Conservation (phyloP, 2,797 vertebrate species). For the Diglossa cyanea region DNA sequence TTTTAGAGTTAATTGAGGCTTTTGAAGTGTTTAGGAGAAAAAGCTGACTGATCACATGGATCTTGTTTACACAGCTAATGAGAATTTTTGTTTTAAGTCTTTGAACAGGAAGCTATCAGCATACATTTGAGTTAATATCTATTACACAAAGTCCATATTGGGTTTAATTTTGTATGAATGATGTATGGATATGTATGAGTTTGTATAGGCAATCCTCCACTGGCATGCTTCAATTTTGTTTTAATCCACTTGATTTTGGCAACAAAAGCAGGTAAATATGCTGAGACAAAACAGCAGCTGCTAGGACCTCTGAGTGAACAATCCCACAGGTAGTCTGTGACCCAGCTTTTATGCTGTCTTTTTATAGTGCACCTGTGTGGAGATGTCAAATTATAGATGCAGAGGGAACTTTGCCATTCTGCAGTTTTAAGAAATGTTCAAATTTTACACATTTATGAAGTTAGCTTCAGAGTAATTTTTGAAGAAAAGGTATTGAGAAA, state of each 20-base stretch:
- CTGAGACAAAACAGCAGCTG: not conserved
- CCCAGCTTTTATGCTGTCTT: rapidly evolving
- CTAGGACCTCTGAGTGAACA: not conserved
- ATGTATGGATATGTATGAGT: not conserved
- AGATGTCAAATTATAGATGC: not conserved
- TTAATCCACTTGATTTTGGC: not conserved
- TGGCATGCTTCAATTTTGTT: not conserved
- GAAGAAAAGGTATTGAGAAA: not conserved
- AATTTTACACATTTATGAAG: not conserved
- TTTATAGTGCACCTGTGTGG: not conserved
- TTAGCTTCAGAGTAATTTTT: not conserved
- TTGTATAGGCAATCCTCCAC: not conserved
- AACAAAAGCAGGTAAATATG: not conserved
- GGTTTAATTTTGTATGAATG: not conserved
- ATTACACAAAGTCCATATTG: not conserved
- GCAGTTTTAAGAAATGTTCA: not conserved
- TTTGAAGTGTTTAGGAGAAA: not conserved
- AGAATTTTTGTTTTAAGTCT: not conserved
- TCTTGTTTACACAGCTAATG: not conserved
- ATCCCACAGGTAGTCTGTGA: not conserved
- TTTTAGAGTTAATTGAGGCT: not conserved
- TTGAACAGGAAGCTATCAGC: not conserved
- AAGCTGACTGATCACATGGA: not conserved
- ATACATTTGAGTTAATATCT: not conserved
- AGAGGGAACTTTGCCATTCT: not conserved